These are phyloP conservation scores for Trissoscelio sp. DNA, from an alignment of 2,888 invertebrate species.

Conservation along the genomic window DNA sequence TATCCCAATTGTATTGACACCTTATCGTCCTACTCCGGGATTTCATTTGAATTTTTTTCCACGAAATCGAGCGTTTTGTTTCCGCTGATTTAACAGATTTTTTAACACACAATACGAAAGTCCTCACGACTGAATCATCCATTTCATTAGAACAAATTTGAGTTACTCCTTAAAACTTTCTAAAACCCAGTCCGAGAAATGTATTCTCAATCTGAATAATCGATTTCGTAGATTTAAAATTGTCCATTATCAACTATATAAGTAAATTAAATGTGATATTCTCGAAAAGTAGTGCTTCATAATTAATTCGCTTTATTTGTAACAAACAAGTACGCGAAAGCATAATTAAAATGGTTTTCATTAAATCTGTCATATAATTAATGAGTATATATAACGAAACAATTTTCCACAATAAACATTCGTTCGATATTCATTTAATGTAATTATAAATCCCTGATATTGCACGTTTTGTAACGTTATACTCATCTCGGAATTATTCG, in stretches of 20 bases:
- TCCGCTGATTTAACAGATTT: slow-evolving; percentile 38
- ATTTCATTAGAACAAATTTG: slow-evolving; percentile 7
- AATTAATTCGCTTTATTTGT: background rate
- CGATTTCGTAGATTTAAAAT: background rate
- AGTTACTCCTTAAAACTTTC: slow-evolving; percentile 8
- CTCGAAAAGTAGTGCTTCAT: too few relatives aligned
- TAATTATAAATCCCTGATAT: background rate
- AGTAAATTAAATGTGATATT: background rate
- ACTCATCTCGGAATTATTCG: too few relatives aligned
- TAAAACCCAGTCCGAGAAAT: too few relatives aligned
- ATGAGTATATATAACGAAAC: background rate
- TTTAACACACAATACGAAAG: slow-evolving; percentile 11
- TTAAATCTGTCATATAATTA: background rate
- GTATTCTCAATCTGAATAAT: background rate
- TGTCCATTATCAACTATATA: background rate
- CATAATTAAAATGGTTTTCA: background rate
- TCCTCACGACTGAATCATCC: background rate
- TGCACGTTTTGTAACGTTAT: background rate
- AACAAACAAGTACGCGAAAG: background rate
- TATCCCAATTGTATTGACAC: slow-evolving; percentile 24
- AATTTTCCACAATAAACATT: background rate
- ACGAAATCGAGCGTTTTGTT: background rate
- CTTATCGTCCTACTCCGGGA: slow-evolving; percentile 12
- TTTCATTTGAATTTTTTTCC: slow-evolving; percentile 27
- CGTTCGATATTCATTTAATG: background rate